Base-by-base conservation (phyloP, 2,888 invertebrate genomes). In the Drosophila antonietae region DNA sequence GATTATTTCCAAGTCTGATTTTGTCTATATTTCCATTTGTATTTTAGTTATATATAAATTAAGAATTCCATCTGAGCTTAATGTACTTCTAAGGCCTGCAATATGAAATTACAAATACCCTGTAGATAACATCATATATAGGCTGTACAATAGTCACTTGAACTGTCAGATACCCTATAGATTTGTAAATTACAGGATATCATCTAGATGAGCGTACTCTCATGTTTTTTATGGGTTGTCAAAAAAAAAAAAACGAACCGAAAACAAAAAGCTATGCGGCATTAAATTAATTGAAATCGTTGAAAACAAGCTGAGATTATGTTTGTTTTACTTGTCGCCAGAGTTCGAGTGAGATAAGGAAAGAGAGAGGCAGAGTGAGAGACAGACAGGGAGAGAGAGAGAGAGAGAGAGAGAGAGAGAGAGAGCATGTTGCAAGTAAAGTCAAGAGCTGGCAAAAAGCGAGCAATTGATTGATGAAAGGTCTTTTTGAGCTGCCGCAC, bases 211-310 rank as follows among this genome's bases (percentile, higher is more conserved):
- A 15, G 12, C 39, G 10, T 47, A 14, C 10, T 3, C 23, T 20
- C 20, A 23, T 23, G 20, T 55, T 51, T 58, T 73, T 70, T 73
- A 81, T 52, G 68, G 68, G 53, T 73, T 68, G 57, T 46, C 73
- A 69, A 68, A 77, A 33, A 47, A 6, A n/a, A 28, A 10, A 12
- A 28, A 31, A 7, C 6, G n/a, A 12, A 14, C 18, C 12, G 74
- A 72, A 69, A 64, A 39, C 44, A 49, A 64, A 58, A 66, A 51
- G 65, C 68, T 69, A 70, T 71, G 75, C 59, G 68, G 67, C 73
- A 79, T 79, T 87, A 73, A 84, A 78, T 88, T 88, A 88, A 88
- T 88, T 82, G 80, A 88, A 87, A 84, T 73, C 80, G 80, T 82
- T 82, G 73, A 65, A 74, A 84, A 81, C 79, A 84, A 71, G 69